A percentile compares a stretch with the other conserved stretches of the same genome.
Conservation (phyloP, 2,113 vertebrate species). For the Callipepla californica region DNA sequence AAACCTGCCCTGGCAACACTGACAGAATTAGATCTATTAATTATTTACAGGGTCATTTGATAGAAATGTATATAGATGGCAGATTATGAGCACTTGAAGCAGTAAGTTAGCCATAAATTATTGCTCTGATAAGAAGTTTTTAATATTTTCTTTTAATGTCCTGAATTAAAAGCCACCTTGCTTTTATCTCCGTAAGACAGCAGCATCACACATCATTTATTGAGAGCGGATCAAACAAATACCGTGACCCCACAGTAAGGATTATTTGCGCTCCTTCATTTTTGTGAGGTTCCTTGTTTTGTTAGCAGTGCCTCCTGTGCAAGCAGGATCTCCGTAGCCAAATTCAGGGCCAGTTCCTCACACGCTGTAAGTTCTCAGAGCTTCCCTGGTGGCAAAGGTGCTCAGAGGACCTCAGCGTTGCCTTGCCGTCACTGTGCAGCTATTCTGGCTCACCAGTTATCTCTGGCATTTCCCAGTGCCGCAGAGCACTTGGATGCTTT, state of each 20-base stretch:
- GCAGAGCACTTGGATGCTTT: background rate
- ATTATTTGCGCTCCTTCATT: background rate
- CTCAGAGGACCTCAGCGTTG: background rate
- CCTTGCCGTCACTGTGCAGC: accelerated
- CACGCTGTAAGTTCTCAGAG: background rate
- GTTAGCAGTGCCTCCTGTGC: background rate
- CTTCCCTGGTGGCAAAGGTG: background rate
- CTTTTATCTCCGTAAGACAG: background rate
- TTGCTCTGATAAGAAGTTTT: slow-evolving; percentile 15
- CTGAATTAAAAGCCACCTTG: slow-evolving; percentile 36
- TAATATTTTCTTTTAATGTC: slow-evolving; percentile 33
- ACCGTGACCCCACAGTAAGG: background rate
- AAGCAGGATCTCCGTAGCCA: background rate
- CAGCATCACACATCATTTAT: background rate
- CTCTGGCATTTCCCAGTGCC: background rate
- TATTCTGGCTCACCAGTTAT: accelerated
- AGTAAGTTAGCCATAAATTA: slow-evolving; percentile 59
- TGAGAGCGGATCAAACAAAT: background rate
- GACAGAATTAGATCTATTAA: slow-evolving; percentile 70
- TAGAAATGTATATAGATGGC: slow-evolving; percentile 62
- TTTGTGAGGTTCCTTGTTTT: background rate
- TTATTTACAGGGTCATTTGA: slow-evolving; percentile 70
- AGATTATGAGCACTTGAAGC: slow-evolving; percentile 57
- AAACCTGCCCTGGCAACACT: slow-evolving; percentile 62
- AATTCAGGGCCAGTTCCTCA: background rate